Base-by-base conservation (phyloP, 1,140 invertebrate species). In the Diorhabda carinulata region DNA sequence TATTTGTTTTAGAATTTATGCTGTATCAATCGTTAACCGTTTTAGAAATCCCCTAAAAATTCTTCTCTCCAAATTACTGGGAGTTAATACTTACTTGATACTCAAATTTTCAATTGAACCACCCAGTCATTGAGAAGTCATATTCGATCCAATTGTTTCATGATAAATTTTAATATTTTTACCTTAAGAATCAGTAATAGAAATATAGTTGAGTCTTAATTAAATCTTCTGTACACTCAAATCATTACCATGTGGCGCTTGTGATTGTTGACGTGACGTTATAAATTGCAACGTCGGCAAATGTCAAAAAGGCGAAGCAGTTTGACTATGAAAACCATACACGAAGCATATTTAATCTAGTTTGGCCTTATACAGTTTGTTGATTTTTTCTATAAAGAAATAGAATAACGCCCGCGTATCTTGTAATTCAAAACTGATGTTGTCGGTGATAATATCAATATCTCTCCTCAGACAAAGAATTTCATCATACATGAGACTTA, bases 301-400 rank as follows among this genome's bases (percentile, higher is more conserved):
- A 52, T 52, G 47, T 52, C 47, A 52, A 52, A 52, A 52, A n/a
- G 47, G 47, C n/a, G 47, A 52, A 52, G 47, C n/a, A n/a, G 6
- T 52, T 52, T 52, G 47, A 52, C 47, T 52, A 52, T 52, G 47
- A 52, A 52, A 52, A 6, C 47, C 47, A 52, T 52, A 8, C 47
- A 52, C 47, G n/a, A 52, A 52, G 47, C 47, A 52, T 52, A 52
- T n/a, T 52, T 52, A 52, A 52, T 52, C 47, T 52, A 52, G 47
- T 52, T 52, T 52, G 47, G 47, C 47, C 47, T 52, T 52, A 52
- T 52, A 52, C n/a, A 25, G 47, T 52, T 8, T 8, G 2, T 6
- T 52, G 47, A 6, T n/a, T 8, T 52, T 52, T 52, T 52, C n/a
- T 52, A 3, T 3, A n/a, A 6, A n/a, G n/a, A 52, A 3, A 52